Evolutionary conservation across 2,888 invertebrate species (phyloP).

Genomic region (Congeria kusceri): DNA sequence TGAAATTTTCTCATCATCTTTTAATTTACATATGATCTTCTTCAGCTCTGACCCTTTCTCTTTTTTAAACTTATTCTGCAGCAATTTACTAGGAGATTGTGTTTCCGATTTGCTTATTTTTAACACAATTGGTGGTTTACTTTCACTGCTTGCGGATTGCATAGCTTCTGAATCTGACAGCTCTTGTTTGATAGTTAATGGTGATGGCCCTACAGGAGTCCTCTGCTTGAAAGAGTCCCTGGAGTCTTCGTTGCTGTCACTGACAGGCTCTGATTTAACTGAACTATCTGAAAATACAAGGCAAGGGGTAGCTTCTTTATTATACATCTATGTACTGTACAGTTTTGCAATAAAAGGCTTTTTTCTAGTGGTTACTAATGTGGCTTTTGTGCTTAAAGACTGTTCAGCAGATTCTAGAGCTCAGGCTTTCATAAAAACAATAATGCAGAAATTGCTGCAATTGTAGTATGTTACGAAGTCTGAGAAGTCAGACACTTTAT

Average conservation of each 20-base stretch:
- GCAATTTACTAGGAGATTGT: slow-evolving; percentile 51
- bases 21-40: slow-evolving; percentile 78
- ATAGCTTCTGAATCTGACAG: slow-evolving; percentile 21
- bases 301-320: too few relatives aligned
- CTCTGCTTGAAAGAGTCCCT: slow-evolving; percentile 57
- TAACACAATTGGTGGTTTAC: slow-evolving; percentile 33
- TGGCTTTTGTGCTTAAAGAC: too few relatives aligned
- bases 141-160: background rate
- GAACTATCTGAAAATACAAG: slow-evolving; percentile 18
- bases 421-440: too few relatives aligned
- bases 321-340: too few relatives aligned
- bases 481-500: too few relatives aligned
- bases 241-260: slow-evolving; percentile 61
- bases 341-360: too few relatives aligned
- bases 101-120: slow-evolving; percentile 46
- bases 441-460: too few relatives aligned
- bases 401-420: too few relatives aligned
- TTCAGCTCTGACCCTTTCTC: slow-evolving; percentile 59
- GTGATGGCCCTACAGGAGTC: slow-evolving; percentile 57
- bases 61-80: slow-evolving; percentile 62
- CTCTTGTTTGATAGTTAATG: slow-evolving; percentile 52
- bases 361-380: too few relatives aligned
- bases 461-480: too few relatives aligned
- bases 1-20: slow-evolving; percentile 60
- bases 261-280: slow-evolving; percentile 47